A percentile compares a stretch with the other conserved stretches of the same genome.
phyloP scores from a whole-genome alignment of 2,888 invertebrate genomes.

The Lamproptera curius region DNA sequence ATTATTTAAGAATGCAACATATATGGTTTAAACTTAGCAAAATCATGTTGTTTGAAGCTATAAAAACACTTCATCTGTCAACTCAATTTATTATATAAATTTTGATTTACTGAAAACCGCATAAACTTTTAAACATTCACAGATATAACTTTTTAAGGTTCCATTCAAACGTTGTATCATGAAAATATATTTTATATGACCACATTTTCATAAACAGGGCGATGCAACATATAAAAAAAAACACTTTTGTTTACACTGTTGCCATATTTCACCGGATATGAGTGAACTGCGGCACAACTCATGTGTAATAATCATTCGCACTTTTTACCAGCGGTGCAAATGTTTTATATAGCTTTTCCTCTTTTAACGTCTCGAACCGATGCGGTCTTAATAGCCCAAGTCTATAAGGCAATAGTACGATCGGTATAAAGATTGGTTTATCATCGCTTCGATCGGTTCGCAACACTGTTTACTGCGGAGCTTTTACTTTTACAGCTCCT shows the following conservation, averaged over 20 bases:
- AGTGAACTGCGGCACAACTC: constrained; percentile 40
- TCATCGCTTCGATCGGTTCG: neutral
- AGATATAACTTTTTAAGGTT: no score
- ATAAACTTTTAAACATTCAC: no score
- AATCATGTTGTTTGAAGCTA: no score
- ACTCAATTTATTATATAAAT: no score
- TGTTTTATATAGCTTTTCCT: neutral
- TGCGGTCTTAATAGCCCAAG: neutral
- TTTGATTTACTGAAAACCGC: no score
- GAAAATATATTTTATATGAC: no score
- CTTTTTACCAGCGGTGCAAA: constrained; percentile 26
- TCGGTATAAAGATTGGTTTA: neutral
- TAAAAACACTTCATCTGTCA: no score
- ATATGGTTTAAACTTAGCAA: no score
- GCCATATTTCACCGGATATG: constrained; percentile 51
- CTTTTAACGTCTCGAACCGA: neutral
- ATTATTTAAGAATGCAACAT: no score
- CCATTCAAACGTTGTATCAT: no score
- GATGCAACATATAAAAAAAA: no score
- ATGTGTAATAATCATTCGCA: constrained; percentile 47
- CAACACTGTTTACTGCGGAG: constrained; percentile 12
- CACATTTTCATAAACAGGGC: no score
- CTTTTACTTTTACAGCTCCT: neutral
- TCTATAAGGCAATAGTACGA: neutral
- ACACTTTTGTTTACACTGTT: constrained; percentile 64